Evolutionary conservation across 37 sponge, comb jelly and placozoan genomes (phyloP), one percentile per base, ranked within the genome.

Genomic region (Petrosia ficiformis): DNA sequence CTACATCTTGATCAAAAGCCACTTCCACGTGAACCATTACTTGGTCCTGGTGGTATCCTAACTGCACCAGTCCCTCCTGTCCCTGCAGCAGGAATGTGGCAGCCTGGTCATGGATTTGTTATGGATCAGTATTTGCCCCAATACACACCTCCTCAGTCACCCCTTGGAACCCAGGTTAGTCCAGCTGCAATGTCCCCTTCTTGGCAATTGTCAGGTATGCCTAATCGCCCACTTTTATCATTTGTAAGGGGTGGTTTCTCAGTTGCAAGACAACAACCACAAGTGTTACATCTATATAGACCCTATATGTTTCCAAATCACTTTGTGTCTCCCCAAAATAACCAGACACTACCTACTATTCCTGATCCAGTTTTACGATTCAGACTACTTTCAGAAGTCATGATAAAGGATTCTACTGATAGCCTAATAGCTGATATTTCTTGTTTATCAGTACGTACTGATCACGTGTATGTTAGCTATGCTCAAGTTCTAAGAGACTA

Each of bases 381-480:
- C 38, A 41, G 14, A 26, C 79, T 85, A 41, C 79, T 85, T 33
- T 73, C 85, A 16, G 74, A 78, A 43, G 74, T 85, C 2, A 22
- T 30, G 14, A 42, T 75, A 22, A 32, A 33, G 5, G 60, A 36
- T 0, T 33, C 0, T 3, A 35, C 1, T 2, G 37, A 8, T 67
- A 36, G 2, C 24, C 35, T 67, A 32, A 67, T 67, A 2, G 41
- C 2, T 70, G 44, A 79, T 35, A 54, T 74, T 31, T 63, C 76
- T 2, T 70, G 73, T 22, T 64, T 80, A 38, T 32, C 76, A 24
- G 44, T 75, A 3, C n/a, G 80, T 5, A 80, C 76, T 8, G 86
- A 86, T 34, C 86, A 86, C 39, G 74, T 86, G 68, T 80, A 68
- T 68, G 39, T 86, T 24, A 70, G 56, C 39, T 74, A 34, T 36